Evolutionary conservation across 2,888 invertebrate species (phyloP).

Genomic region (Melieria omissa): DNA sequence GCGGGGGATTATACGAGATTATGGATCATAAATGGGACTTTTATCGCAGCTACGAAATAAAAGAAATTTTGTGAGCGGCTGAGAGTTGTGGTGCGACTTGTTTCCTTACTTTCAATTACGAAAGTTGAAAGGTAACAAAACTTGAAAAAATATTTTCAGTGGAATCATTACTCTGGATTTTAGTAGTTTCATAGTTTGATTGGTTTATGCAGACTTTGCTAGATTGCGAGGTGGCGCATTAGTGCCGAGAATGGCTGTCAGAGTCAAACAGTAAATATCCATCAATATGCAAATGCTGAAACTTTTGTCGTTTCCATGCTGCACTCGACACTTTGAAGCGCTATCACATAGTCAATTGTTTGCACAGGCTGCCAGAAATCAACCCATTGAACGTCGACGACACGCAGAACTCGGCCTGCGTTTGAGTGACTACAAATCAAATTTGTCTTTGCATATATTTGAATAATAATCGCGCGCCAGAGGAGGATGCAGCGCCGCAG

Average conservation of each 20-base stretch:
- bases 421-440: slow-evolving; percentile 46
- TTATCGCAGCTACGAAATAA: slow-evolving; percentile 47
- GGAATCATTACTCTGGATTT: not conserved
- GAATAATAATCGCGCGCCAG: slow-evolving; percentile 50
- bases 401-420: not conserved
- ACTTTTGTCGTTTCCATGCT: not conserved
- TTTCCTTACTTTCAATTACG: not conserved
- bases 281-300: not conserved
- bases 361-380: slow-evolving; percentile 27
- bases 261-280: not conserved
- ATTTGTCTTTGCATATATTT: slow-evolving; percentile 62
- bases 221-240: too few species aligned
- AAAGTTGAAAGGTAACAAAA: slow-evolving; percentile 28
- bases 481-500: not conserved
- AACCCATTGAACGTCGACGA: not conserved
- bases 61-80: slow-evolving; percentile 10
- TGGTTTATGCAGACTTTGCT: not conserved
- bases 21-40: slow-evolving; percentile 66
- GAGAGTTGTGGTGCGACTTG: not conserved
- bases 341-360: slow-evolving; percentile 32
- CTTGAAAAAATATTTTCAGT: slow-evolving; percentile 17
- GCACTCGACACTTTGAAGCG: not conserved
- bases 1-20: slow-evolving; percentile 63
- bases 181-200: not conserved
- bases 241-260: not conserved